phyloP scores from a whole-genome alignment of 2,888 invertebrate species.

The Amblyjoppa fuscipennis region DNA sequence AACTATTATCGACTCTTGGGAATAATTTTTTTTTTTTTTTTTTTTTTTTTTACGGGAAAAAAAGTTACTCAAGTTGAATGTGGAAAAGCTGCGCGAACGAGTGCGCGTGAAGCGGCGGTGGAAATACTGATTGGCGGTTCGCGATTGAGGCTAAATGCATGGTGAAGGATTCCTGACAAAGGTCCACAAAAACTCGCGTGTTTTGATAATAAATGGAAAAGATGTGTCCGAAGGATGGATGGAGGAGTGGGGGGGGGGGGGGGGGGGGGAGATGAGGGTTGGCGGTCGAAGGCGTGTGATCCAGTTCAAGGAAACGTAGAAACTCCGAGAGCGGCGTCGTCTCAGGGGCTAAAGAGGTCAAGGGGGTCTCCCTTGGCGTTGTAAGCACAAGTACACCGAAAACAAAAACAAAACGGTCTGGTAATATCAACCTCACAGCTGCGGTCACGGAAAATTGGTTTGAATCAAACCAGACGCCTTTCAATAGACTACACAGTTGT shows the following conservation, averaged over 20 bases:
- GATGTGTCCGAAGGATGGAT: background rate
- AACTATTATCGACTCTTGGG: background rate
- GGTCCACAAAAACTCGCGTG: slow-evolving; percentile 24
- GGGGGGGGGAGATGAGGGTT: background rate
- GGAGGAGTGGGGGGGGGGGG: background rate
- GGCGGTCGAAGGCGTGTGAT: slow-evolving; percentile 42
- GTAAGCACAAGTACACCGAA: background rate
- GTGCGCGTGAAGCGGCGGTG: background rate
- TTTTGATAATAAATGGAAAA: slow-evolving; percentile 46
- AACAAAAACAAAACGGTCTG: too few species aligned
- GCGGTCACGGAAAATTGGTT: too few species aligned
- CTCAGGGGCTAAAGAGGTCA: slow-evolving; percentile 44
- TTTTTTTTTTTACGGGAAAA: background rate
- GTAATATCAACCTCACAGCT: too few species aligned
- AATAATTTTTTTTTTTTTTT: background rate
- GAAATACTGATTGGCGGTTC: background rate
- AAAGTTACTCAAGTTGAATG: background rate
- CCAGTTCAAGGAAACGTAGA: slow-evolving; percentile 61
- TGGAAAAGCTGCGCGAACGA: background rate
- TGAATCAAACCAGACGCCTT: too few species aligned
- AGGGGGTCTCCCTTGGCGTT: slow-evolving; percentile 29
- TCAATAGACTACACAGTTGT: too few species aligned
- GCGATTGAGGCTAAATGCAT: slow-evolving; percentile 15
- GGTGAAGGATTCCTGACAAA: slow-evolving; percentile 17
- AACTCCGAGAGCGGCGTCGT: slow-evolving; percentile 20